Evolutionary conservation across 2,797 vertebrate genomes (phyloP).

Genomic region (Gambusia yucatana): DNA sequence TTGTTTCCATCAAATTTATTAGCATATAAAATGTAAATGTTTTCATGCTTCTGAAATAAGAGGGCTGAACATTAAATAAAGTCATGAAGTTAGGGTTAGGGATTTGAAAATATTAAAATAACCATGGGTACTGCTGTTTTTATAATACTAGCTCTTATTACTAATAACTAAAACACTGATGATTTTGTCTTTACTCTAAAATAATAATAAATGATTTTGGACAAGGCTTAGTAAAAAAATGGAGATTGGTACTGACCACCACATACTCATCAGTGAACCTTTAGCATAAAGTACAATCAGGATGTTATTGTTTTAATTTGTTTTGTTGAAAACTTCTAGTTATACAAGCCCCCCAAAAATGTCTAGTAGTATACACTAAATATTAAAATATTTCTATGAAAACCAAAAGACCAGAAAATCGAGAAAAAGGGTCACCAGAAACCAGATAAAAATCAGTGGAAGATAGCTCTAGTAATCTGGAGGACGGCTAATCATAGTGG

Average conservation of each 20-base stretch:
- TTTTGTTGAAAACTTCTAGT: not conserved
- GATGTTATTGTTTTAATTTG: not conserved
- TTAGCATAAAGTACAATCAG: not conserved
- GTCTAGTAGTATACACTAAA: not conserved
- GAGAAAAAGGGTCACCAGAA: not conserved
- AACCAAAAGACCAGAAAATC: not conserved
- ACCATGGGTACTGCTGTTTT: not conserved
- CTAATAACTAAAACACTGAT: not conserved
- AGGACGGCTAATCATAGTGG: not conserved
- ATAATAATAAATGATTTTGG: not conserved
- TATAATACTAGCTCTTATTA: not conserved
- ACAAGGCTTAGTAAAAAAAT: not conserved
- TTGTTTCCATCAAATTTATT: conserved; percentile 53
- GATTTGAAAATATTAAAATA: not conserved
- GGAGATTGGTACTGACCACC: not conserved
- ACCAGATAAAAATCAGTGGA: not conserved
- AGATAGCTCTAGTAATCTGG: not conserved
- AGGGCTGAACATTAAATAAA: conserved; percentile 41
- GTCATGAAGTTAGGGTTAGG: conserved; percentile 6
- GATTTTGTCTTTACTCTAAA: not conserved
- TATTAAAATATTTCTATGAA: not conserved
- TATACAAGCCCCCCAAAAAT: not conserved
- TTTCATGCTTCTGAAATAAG: conserved; percentile 26
- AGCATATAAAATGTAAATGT: conserved; percentile 46
- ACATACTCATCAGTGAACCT: not conserved